A percentile compares a stretch with the other conserved stretches of the same genome.
phyloP scores from a whole-genome alignment of 2,797 vertebrate genomes.

The Anomalospiza imberbis region DNA sequence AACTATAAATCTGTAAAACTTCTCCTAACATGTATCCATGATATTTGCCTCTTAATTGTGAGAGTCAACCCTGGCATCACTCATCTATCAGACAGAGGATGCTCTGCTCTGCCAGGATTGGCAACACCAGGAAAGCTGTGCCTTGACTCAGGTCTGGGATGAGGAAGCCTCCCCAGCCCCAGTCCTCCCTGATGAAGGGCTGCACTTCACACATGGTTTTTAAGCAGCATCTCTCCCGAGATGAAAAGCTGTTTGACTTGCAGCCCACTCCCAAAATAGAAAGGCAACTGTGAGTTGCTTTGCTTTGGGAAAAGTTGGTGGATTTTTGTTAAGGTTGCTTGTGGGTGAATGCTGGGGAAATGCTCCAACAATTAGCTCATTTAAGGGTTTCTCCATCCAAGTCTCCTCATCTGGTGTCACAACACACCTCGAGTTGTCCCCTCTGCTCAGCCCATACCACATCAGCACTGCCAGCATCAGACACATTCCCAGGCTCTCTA shows the following conservation, averaged over 20 bases:
- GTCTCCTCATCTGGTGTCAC: not conserved
- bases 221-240: not conserved
- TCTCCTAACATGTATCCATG: not conserved
- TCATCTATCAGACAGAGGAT: too few relatives aligned
- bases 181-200: not conserved
- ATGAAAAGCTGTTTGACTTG: constrained; percentile 1
- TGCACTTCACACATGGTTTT: not conserved
- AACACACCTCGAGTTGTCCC: not conserved
- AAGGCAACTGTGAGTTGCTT: not conserved
- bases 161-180: not conserved
- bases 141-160: not conserved
- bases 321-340: not conserved
- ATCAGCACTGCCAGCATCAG: not conserved
- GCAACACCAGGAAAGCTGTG: not conserved
- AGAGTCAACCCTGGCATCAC: not conserved
- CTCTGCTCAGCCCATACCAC: not conserved
- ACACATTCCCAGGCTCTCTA: not conserved
- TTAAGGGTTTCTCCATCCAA: not conserved
- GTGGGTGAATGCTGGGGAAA: not conserved
- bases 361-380: not conserved
- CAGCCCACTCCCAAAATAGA: not conserved
- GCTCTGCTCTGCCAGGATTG: not conserved
- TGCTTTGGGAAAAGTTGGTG: not conserved
- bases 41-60: not conserved
- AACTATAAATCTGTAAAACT: not conserved